phyloP scores from a whole-genome alignment of 2,888 invertebrate species.

The Limenitis camilla region DNA sequence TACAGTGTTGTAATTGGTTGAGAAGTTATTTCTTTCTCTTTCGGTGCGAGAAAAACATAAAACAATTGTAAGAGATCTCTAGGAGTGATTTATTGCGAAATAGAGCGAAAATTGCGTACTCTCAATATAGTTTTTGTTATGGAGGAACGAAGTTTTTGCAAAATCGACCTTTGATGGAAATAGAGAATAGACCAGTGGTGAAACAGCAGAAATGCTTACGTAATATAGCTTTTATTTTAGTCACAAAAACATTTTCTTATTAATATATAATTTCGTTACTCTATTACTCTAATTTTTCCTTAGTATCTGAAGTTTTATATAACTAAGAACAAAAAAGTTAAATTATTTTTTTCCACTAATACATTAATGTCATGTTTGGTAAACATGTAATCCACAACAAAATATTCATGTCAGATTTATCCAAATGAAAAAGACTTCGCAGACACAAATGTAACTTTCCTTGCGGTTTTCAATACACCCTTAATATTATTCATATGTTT shows the following conservation, averaged over 20 bases:
- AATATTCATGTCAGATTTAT: not conserved
- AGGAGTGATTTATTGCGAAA: conserved; percentile 50
- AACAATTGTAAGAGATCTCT: conserved; percentile 50
- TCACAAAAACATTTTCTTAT: no score
- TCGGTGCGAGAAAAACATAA: conserved; percentile 57
- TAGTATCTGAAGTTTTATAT: no score
- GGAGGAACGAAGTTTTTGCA: not conserved
- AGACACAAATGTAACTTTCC: conserved; percentile 3
- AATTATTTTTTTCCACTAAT: no score
- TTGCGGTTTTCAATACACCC: conserved; percentile 16
- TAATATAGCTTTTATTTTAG: no score
- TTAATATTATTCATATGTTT: conserved; percentile 24
- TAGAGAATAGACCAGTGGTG: not conserved
- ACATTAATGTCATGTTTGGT: no score
- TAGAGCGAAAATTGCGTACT: conserved; percentile 32
- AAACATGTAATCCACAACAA: not conserved
- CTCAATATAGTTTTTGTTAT: conserved; percentile 17
- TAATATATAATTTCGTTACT: no score
- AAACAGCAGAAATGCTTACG: no score
- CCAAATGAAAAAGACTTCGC: conserved; percentile 3
- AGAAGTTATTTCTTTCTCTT: conserved; percentile 61
- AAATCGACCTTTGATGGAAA: conserved; percentile 1
- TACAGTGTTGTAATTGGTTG: conserved; percentile 64
- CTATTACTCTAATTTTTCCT: no score
- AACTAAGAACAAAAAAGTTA: not conserved